Evolutionary conservation across 2,888 invertebrate genomes (phyloP), one percentile per base, ranked within the genome.

Genomic region (Drosophila multiciliata): DNA sequence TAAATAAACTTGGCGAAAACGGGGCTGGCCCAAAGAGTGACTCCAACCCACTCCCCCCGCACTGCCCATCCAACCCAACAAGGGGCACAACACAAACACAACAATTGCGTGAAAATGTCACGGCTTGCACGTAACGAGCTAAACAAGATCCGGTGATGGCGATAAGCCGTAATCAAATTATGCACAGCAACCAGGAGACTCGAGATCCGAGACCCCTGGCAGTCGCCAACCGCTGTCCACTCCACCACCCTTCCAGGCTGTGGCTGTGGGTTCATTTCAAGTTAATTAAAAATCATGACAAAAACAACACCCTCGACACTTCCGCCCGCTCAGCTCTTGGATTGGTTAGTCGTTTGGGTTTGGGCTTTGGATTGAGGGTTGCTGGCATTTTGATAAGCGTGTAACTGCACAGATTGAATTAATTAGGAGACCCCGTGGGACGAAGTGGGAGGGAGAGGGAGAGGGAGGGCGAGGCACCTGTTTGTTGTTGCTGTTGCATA

Each of bases 281-380:
- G 90, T 90, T 90, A 90, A 90, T 90, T 90, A 91, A 90, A 90
- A 90, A 88, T 90, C 87, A 87, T 90, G 87, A 77, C 84, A 87
- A 84, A 82, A 60, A 42, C 63, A 76, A 64, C 52, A 49, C 36
- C 33, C 77, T 48, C 33, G 20, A 45, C 42, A 35, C 33, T 26
- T 32, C 9, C 62, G 12, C 29, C 29, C 42, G 33, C 23, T 17
- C 7, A 54, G 54, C 17, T n/a, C 26, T 35, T 33, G 75, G 61
- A 74, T 76, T 78, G 70, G 81, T 65, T 60, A 17, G 45, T 23
- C 23, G 23, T 23, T 23, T 23, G 8, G 54, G 48, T 53, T 55
- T 7, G 40, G 50, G 52, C n/a, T 55, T 11, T 55, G 69, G 59
- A 42, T 53, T 40, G 50, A 42, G 52, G 59, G 42, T 38, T 58